Conservation (phyloP, 2,888 invertebrate species). For the Ecdyonurus torrentis region DNA sequence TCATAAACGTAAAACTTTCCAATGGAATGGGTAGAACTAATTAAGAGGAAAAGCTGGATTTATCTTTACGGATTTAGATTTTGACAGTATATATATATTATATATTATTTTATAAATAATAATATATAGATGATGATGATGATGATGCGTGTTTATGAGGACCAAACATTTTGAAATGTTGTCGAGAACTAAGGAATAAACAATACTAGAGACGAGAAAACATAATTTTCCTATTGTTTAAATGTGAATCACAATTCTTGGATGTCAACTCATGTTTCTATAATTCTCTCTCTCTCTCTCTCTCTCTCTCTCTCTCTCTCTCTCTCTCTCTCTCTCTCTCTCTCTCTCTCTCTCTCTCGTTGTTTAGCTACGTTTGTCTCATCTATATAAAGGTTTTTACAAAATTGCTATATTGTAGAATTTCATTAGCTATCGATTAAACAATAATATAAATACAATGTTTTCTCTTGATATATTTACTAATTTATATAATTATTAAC, state of each 20-base stretch:
- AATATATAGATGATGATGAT: no score
- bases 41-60: background rate
- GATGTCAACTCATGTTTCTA: background rate
- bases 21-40: background rate
- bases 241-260: background rate
- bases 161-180: background rate
- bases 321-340: background rate
- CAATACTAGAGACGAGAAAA: background rate
- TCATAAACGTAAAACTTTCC: no score
- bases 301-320: background rate
- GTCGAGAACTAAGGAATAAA: background rate
- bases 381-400: background rate
- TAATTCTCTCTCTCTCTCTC: background rate
- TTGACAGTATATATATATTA: no score
- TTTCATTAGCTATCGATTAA: no score
- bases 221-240: background rate
- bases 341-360: background rate
- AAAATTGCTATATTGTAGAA: no score
- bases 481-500: no score
- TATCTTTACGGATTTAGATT: background rate
- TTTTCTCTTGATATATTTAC: no score
- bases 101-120: no score
- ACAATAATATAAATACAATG: no score
- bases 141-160: background rate
- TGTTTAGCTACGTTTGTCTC: background rate